Base-by-base conservation (phyloP, 2,888 invertebrate species). In the Drepana falcataria region DNA sequence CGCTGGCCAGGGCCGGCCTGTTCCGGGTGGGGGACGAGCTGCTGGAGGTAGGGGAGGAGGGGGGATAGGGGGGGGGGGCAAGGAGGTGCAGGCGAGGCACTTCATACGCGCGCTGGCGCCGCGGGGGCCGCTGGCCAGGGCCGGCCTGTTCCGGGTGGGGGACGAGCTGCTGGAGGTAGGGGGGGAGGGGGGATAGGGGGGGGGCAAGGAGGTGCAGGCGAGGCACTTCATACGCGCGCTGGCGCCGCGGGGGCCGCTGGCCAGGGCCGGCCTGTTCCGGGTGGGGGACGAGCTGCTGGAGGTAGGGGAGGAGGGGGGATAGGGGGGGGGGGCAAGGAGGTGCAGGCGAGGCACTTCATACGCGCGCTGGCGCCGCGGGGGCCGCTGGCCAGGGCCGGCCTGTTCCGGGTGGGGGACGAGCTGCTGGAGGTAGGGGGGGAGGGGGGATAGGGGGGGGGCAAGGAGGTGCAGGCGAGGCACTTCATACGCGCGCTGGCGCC, bases 201-300 rank as follows among this genome's bases (percentile, higher is more conserved):
- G 2, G 7, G 47, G 9, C 21, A 5, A 7, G 2, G 47, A n/a
- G 47, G 2, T 3, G 47, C 93, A 97, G 57, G 98, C 98, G 1
- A 95, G 98, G 77, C 98, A 98, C 83, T 98, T 97, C 85, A 97
- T 98, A 66, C 92, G 98, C 53, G 96, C 96, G 35, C 95, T 98
- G 59, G 92, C 98, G 6, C 95, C 96, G 0, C 94, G 95, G 69
- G 98, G 98, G 1, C 97, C 98, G 0, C 96, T 98, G 0, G 97
- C 97, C 0, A 91, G 92, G 61, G 95, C 95, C 65, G 95, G 95
- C 0, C 85, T 93, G 53, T 92, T 98, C 48, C 93, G 93, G 74
- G 95, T 96, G 48, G 97, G 98, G 0, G 98, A 98, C 83, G 98
- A 98, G 81, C 87, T 98, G 53, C 87, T 98, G 4, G 94, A 94